Conservation (phyloP, 2,797 vertebrate species). For the Gymnodraco acuticeps region DNA sequence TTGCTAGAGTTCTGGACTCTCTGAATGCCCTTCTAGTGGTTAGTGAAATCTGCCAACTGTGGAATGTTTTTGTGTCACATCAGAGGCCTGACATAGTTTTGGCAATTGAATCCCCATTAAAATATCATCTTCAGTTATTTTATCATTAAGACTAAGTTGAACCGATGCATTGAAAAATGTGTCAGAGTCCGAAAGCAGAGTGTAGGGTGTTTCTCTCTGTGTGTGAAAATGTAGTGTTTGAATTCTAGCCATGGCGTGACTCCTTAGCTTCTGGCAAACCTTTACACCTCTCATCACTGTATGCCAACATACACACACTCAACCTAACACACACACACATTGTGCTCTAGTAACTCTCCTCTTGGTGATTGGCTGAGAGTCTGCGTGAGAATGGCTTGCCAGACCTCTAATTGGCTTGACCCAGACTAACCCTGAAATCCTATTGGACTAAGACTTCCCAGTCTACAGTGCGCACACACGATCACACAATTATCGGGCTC, state of each 20-base stretch:
- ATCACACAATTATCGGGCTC: conserved; percentile 42
- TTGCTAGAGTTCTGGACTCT: too few relatives aligned
- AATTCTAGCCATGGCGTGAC: conserved; percentile 60
- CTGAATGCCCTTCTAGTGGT: too few relatives aligned
- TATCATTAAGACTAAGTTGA: conserved; percentile 22
- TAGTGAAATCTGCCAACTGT: not conserved
- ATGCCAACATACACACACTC: conserved; percentile 55
- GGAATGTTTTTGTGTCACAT: not conserved
- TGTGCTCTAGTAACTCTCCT: conserved; percentile 73
- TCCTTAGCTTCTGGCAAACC: conserved; percentile 63
- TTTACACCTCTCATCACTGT: conserved; percentile 61
- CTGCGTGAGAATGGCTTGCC: conserved; percentile 85
- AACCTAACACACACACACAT: conserved; percentile 16
- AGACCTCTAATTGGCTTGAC: conserved; percentile 91
- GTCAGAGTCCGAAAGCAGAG: not conserved
- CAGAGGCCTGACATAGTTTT: not conserved
- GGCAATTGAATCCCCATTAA: conserved; percentile 7
- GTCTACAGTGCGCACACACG: conserved; percentile 60
- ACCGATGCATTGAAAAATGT: not conserved
- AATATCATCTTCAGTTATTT: conserved; percentile 12
- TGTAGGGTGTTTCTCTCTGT: conserved; percentile 12
- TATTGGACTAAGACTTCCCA: conserved; percentile 87
- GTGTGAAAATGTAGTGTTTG: conserved; percentile 8
- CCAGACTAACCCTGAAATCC: conserved; percentile 89
- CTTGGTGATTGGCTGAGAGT: conserved; percentile 81